Evolutionary conservation across 2,888 invertebrate genomes (phyloP), one percentile per base, ranked within the genome.

Genomic region (Lissonota sp.): DNA sequence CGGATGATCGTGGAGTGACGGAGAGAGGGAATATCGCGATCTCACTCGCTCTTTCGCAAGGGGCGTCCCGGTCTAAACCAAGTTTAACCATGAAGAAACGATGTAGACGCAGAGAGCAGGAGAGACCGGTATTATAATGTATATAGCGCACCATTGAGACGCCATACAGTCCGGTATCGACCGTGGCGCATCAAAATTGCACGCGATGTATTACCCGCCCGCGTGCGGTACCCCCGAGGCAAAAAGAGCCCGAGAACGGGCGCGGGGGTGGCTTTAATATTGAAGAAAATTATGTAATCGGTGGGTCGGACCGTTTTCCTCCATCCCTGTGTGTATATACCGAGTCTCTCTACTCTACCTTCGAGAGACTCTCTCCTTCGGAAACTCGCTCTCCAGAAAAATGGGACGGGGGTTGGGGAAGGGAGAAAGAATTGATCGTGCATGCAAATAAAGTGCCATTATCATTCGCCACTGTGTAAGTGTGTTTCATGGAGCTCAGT

Each of bases 221-320:
- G 46, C n/a, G 26, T 46, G 57, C 39, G 42, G 67, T 74, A 57
- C 70, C 71, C 71, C 67, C 66, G 67, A 53, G 80, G 80, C 77
- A 62, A 67, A 82, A 79, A 60, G 73, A 78, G 67, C 79, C 76
- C 82, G 67, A 69, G 26, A 26, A 1, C 26, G 26, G 1, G 26
- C 26, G 83, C 83, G 88, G 86, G 86, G 84, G 85, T 85, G 84
- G 87, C 90, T 91, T 91, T 89, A 88, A 89, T 90, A 90, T 90
- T 88, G 87, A 88, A 90, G 90, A 90, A 91, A 91, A 91, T 91
- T 89, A 90, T 90, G 90, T 89, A 90, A 90, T 91, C 91, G 89
- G 88, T 87, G 87, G 88, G 81, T 49, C 74, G 78, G 74, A 75
- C 78, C 78, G 71, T 51, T 66, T 67, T 70, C 49, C 69, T 73